A percentile compares a stretch with the other conserved stretches of the same genome.
Conservation (phyloP, 2,113 vertebrate species). For the Myrmophylax atrothorax region DNA sequence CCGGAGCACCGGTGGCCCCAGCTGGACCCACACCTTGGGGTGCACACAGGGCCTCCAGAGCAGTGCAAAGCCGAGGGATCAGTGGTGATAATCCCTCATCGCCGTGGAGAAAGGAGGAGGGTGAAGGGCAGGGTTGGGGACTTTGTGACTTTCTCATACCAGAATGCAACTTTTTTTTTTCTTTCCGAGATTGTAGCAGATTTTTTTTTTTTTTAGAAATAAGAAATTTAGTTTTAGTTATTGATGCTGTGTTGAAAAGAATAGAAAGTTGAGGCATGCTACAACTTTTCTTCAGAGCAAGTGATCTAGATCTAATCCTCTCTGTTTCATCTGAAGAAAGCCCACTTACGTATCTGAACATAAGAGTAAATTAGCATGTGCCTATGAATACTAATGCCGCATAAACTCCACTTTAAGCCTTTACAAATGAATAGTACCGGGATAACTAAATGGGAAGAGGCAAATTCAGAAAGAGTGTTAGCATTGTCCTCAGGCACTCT, state of each 20-base stretch:
- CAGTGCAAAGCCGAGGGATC: not conserved
- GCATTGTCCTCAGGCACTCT: not conserved
- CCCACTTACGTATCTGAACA: not conserved
- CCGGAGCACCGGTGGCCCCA: not conserved
- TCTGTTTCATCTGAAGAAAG: slow-evolving; percentile 45
- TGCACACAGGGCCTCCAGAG: accelerated
- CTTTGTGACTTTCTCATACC: not conserved
- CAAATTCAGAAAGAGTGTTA: slow-evolving; percentile 26
- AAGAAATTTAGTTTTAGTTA: not conserved
- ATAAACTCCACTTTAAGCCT: slow-evolving; percentile 55
- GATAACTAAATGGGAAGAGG: slow-evolving; percentile 29
- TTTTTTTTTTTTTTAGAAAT: not conserved
- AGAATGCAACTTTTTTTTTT: not conserved
- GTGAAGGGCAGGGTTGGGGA: not conserved
- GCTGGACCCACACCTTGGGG: accelerated
- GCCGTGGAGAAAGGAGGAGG: not conserved
- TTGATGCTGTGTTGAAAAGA: not conserved
- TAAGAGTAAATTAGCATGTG: slow-evolving; percentile 59
- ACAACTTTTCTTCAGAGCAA: slow-evolving; percentile 50
- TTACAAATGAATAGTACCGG: slow-evolving; percentile 35
- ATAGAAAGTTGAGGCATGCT: not conserved
- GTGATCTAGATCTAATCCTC: slow-evolving; percentile 56
- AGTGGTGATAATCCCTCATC: accelerated
- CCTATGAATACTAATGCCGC: slow-evolving; percentile 53
- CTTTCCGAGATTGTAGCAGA: not conserved